These are phyloP conservation scores for Sinella curviseta DNA, from an alignment of 1,140 invertebrate species.

Conservation along the genomic window DNA sequence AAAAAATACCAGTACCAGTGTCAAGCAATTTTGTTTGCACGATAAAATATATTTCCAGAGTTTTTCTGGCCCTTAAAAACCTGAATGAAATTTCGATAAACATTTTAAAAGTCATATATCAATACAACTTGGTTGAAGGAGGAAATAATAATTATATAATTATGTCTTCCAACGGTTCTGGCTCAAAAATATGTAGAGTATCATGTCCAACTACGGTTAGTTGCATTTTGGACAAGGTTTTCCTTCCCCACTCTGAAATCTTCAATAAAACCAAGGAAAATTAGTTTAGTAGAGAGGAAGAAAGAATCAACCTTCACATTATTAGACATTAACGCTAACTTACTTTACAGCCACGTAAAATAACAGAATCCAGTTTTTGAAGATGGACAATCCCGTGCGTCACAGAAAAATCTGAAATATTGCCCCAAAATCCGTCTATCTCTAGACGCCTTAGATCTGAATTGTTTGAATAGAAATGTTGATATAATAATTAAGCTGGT, in stretches of 20 bases:
- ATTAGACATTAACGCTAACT: no score
- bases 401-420: not conserved
- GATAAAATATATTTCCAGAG: no score
- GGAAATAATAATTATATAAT: not conserved
- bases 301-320: no score
- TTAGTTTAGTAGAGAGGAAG: no score
- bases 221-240: not conserved
- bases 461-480: not conserved
- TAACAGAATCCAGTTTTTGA: not conserved
- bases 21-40: no score
- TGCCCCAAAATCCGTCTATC: not conserved
- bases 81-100: no score
- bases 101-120: no score
- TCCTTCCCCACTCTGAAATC: not conserved
- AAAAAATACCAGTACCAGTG: no score
- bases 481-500: no score
- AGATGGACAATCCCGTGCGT: not conserved
- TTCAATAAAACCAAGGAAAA: no score
- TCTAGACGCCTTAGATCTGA: not conserved
- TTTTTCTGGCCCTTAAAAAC: no score
- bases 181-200: not conserved
- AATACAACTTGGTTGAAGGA: no score
- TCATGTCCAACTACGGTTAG: slow-evolving; percentile 6
- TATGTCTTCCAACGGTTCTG: not conserved
- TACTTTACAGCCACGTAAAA: not conserved